Conservation (phyloP, 2,888 invertebrate genomes). For the Eupeodes latifasciatus region DNA sequence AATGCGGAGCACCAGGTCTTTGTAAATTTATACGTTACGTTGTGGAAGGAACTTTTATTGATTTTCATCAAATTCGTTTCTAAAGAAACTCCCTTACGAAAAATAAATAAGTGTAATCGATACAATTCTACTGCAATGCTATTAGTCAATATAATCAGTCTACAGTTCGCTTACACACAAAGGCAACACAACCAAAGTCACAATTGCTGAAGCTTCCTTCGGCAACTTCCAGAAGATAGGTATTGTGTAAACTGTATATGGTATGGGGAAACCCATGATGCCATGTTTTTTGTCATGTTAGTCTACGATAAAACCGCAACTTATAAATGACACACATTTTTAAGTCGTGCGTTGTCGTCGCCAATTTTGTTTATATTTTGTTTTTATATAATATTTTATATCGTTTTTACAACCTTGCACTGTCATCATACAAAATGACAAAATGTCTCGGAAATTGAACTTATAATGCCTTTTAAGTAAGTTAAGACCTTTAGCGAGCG, state of each 20-base stretch:
- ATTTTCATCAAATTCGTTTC: conserved; percentile 66
- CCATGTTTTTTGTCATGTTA: conserved; percentile 15
- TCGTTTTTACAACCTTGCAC: conserved; percentile 44
- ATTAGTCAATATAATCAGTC: conserved; percentile 25
- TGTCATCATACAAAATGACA: conserved; percentile 37
- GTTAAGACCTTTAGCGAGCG: conserved; percentile 21
- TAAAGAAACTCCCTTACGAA: conserved; percentile 59
- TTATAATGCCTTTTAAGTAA: conserved; percentile 45
- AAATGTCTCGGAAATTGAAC: conserved; percentile 38
- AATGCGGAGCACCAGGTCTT: conserved; percentile 27
- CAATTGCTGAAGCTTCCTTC: conserved; percentile 5
- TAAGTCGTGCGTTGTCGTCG: conserved; percentile 33
- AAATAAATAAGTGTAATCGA: conserved; percentile 58
- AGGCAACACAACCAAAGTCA: conserved; percentile 3
- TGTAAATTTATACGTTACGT: too few relatives aligned
- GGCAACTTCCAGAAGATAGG: neutral
- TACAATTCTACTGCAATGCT: conserved; percentile 51
- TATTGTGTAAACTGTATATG: neutral
- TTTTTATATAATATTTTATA: neutral
- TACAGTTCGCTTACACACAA: neutral
- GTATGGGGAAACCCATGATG: conserved; percentile 46
- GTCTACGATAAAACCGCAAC: conserved; percentile 33
- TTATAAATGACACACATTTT: conserved; percentile 52
- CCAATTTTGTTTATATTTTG: conserved; percentile 10
- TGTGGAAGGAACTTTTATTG: conserved; percentile 27